Percentiles rank a stretch among this genome's conserved stretches.
Evolutionary conservation across 2,113 vertebrate genomes (phyloP).

Genomic region (Mesembrinibis cayennensis): DNA sequence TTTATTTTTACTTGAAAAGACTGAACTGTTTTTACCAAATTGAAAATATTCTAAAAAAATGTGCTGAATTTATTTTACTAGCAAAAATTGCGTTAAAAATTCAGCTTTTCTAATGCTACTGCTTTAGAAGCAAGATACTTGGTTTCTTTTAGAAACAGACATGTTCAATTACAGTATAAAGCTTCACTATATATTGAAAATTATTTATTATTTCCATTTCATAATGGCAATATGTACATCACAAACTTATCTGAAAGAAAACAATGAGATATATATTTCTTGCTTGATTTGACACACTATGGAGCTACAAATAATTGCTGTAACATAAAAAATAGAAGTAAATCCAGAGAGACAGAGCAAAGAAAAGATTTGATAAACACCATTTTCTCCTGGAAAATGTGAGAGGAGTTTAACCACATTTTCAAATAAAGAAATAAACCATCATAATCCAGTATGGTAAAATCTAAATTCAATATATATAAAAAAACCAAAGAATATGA

Average conservation of each 20-base stretch:
- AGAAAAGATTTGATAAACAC: background rate
- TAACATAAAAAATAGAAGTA: background rate
- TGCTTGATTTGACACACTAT: background rate
- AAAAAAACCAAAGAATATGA: background rate
- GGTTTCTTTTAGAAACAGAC: background rate
- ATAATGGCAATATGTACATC: background rate
- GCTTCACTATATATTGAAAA: background rate
- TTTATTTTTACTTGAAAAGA: background rate
- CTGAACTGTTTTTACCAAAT: background rate
- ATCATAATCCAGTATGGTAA: background rate
- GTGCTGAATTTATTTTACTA: background rate
- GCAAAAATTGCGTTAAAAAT: background rate
- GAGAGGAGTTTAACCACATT: background rate
- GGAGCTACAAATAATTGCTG: background rate
- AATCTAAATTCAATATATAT: background rate
- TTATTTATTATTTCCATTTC: background rate
- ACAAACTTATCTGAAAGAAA: background rate
- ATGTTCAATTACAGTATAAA: background rate
- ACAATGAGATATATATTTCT: background rate
- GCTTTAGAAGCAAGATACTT: background rate
- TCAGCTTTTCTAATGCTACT: background rate
- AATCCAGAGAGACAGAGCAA: background rate
- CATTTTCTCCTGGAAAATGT: background rate
- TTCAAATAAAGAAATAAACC: background rate
- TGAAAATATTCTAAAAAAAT: background rate